A percentile compares a stretch with the other conserved stretches of the same genome.
Evolutionary conservation across 2,113 vertebrate genomes (phyloP).

Genomic region (Sinocyclocheilus anophthalmus): DNA sequence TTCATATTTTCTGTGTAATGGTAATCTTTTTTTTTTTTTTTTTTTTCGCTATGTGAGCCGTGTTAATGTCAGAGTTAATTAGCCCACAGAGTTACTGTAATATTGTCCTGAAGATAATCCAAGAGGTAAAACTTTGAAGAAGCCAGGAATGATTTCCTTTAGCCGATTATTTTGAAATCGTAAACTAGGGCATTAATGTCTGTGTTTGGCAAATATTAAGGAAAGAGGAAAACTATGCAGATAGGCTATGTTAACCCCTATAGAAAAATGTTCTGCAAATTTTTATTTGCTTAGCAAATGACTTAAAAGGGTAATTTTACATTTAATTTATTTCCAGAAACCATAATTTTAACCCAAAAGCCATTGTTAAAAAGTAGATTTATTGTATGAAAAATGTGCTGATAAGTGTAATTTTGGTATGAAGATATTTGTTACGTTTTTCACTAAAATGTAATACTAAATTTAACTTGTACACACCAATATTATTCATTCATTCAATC

Average conservation of each 20-base stretch:
- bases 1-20: no score
- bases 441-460: background rate
- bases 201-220: constrained; percentile 2
- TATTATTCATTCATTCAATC: background rate
- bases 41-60: no score
- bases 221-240: background rate
- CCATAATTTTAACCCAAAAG: background rate
- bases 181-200: background rate
- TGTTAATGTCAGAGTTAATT: background rate
- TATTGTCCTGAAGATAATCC: background rate
- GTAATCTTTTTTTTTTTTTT: no score
- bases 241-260: background rate
- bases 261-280: no score
- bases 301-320: no score
- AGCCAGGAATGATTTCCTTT: background rate
- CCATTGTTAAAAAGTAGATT: background rate
- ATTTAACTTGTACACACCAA: background rate
- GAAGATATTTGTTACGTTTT: background rate
- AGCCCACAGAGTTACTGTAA: background rate
- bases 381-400: background rate
- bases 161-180: background rate
- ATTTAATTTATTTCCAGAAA: background rate
- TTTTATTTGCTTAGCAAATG: no score
- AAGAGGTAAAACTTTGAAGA: background rate
- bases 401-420: background rate